phyloP scores from a whole-genome alignment of 2,888 invertebrate genomes.

The Leptinotarsa haldemani region DNA sequence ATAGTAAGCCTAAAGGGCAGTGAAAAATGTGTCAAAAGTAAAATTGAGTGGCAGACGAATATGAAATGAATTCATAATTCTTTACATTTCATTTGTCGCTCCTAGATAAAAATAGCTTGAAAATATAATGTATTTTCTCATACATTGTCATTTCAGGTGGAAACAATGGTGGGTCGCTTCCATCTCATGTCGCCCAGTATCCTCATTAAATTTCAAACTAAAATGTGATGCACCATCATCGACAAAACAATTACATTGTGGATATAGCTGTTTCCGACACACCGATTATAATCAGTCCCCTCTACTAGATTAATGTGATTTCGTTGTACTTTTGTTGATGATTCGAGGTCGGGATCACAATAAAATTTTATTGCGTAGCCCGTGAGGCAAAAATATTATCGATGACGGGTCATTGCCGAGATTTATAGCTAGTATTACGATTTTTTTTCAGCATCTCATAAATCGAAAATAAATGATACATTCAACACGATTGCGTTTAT shows the following conservation, averaged over 20 bases:
- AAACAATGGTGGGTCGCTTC: constrained; percentile 1
- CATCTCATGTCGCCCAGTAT: not conserved
- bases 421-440: constrained; percentile 14
- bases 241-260: constrained; percentile 11
- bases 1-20: too few species aligned
- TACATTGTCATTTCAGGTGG: not conserved
- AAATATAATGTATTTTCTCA: not conserved
- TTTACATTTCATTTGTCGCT: too few species aligned
- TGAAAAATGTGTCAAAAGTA: too few species aligned
- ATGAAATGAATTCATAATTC: too few species aligned
- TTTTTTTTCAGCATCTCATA: constrained; percentile 6
- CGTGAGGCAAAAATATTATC: constrained; percentile 21
- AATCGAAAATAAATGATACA: constrained; percentile 13
- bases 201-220: not conserved
- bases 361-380: constrained; percentile 24
- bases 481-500: constrained; percentile 4
- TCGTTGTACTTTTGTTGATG: constrained; percentile 18
- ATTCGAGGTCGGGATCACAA: constrained; percentile 13
- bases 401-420: constrained; percentile 22
- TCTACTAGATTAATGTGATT: constrained; percentile 20
- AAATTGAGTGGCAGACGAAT: too few species aligned
- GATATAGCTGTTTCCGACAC: constrained; percentile 21
- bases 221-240: not conserved
- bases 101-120: not conserved
- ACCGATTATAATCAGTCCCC: constrained; percentile 16